These are phyloP conservation scores for Aleiodes sp. DNA, from an alignment of 1,140 invertebrate species.

Conservation along the genomic window DNA sequence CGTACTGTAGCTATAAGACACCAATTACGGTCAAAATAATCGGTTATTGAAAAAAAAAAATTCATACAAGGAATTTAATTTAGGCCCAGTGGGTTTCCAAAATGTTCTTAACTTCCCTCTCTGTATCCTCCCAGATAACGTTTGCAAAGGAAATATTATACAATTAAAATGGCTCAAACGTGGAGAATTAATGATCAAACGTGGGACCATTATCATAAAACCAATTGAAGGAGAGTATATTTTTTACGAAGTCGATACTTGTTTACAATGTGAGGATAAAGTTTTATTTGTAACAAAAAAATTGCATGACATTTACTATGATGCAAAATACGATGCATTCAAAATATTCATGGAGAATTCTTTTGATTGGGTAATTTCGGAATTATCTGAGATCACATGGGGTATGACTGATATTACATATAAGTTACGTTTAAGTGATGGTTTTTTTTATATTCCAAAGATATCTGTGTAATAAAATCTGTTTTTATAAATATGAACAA, in stretches of 20 bases:
- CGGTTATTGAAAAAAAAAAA: background rate
- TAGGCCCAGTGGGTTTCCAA: background rate
- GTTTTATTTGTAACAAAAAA: background rate
- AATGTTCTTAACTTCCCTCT: background rate
- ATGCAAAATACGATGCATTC: background rate
- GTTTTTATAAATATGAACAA: background rate
- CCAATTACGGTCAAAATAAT: slow-evolving; percentile 22
- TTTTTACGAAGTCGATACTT: background rate
- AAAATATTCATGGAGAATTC: background rate
- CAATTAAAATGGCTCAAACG: background rate
- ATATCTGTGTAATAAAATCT: background rate
- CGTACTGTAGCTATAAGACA: slow-evolving; percentile 23
- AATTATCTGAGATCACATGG: background rate
- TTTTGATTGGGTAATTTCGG: background rate
- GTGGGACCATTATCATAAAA: background rate
- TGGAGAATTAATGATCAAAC: background rate
- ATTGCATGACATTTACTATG: background rate
- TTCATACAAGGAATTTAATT: background rate
- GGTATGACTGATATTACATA: background rate
- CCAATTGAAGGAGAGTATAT: background rate
- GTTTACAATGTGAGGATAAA: background rate
- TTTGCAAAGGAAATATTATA: background rate
- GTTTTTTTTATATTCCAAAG: background rate
- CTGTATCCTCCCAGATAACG: background rate
- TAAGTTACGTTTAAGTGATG: background rate